A percentile compares a stretch with the other conserved stretches of the same genome.
Conservation (phyloP, 2,888 invertebrate genomes). For the Drosophila anomalata region DNA sequence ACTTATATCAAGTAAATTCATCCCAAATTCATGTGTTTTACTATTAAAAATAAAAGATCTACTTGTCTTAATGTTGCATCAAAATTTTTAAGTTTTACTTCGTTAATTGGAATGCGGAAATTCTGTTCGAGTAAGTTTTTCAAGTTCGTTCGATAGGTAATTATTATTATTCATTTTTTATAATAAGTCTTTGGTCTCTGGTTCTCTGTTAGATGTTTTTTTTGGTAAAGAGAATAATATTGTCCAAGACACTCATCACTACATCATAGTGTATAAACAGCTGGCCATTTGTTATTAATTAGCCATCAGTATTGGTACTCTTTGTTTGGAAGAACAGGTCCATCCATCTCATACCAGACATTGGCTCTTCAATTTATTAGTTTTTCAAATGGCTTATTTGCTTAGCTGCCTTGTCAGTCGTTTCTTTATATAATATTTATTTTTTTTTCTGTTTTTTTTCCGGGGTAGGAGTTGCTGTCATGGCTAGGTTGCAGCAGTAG, state of each 20-base stretch:
- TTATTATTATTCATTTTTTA: constrained; percentile 1
- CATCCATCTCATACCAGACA: constrained; percentile 7
- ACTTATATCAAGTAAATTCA: background rate
- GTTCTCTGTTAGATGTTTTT: background rate
- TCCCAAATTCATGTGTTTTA: constrained; percentile 18
- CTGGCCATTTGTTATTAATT: constrained; percentile 63
- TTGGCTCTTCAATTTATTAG: constrained; percentile 57
- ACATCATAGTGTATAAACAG: constrained; percentile 13
- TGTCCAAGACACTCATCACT: constrained; percentile 4
- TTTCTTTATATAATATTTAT: constrained; percentile 63
- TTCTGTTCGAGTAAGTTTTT: constrained; percentile 36
- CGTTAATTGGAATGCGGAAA: constrained; percentile 37
- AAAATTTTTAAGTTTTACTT: constrained; percentile 24
- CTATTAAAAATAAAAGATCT: background rate
- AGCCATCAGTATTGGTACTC: constrained; percentile 53
- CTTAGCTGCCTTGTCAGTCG: constrained; percentile 65
- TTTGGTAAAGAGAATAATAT: constrained; percentile 1
- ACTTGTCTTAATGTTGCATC: constrained; percentile 24
- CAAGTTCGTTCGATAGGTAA: constrained; percentile 20
- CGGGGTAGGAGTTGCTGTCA: constrained; percentile 30
- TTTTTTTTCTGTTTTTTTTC: constrained; percentile 14
- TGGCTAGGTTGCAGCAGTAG: constrained; percentile 7
- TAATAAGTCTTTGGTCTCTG: constrained; percentile 1
- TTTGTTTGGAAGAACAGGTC: constrained; percentile 54
- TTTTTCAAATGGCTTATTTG: constrained; percentile 70